A percentile compares a stretch with the other conserved stretches of the same genome.
Conservation (phyloP, 2,888 invertebrate genomes). For the Stomorhina lunata region DNA sequence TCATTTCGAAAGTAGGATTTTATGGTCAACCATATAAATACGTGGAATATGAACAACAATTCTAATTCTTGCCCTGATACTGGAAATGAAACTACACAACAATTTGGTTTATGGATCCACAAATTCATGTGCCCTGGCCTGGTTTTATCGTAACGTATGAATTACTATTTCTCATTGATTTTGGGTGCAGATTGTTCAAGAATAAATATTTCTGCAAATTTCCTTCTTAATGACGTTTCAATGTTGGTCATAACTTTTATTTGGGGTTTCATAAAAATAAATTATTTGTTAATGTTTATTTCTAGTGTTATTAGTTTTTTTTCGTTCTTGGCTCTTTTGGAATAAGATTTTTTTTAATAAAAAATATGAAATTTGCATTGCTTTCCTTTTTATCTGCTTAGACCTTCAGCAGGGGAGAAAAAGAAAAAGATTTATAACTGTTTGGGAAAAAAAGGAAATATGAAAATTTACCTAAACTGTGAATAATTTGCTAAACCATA, state of each 20-base stretch:
- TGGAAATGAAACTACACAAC: not conserved
- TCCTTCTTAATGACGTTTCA: constrained; percentile 1
- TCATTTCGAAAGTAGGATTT: constrained; percentile 11
- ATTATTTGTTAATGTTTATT: constrained; percentile 37
- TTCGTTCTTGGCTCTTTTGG: too few relatives aligned
- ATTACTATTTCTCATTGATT: constrained; percentile 4
- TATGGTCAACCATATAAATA: constrained; percentile 2
- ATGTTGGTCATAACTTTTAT: constrained; percentile 26
- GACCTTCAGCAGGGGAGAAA: not conserved
- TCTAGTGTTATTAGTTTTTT: not conserved
- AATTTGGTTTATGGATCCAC: not conserved
- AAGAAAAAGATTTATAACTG: constrained; percentile 18
- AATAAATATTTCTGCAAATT: too few relatives aligned
- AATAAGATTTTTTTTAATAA: not conserved
- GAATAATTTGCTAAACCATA: too few relatives aligned
- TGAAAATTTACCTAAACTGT: too few relatives aligned
- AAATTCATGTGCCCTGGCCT: not conserved
- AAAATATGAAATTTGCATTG: not conserved
- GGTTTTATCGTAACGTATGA: too few relatives aligned
- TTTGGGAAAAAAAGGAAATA: not conserved
- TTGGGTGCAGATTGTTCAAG: not conserved
- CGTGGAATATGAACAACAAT: not conserved
- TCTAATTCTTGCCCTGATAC: not conserved
- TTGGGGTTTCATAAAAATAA: constrained; percentile 33
- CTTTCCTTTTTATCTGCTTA: not conserved